Evolutionary conservation across 1,140 invertebrate genomes (phyloP).

Genomic region (Idris sp.): DNA sequence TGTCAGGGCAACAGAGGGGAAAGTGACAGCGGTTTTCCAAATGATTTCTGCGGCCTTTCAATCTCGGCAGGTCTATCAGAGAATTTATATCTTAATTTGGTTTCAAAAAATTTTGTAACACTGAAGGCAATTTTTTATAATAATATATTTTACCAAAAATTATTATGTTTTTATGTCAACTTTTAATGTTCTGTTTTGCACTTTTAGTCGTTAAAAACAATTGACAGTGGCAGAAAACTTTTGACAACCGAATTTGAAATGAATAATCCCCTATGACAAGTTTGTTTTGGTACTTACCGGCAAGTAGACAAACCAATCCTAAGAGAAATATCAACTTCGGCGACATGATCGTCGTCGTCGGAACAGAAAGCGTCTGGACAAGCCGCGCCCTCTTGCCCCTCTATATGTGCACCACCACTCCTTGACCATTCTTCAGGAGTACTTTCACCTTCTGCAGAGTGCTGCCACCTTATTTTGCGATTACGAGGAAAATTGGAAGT

Average conservation of each 20-base stretch:
- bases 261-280: no score
- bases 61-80: slow-evolving; percentile 41
- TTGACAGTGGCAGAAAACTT: no score
- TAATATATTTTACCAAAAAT: no score
- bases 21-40: slow-evolving; percentile 72
- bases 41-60: slow-evolving; percentile 63
- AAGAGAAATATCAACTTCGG: slow-evolving; percentile 73
- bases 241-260: no score
- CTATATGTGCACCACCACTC: slow-evolving; percentile 78
- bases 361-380: slow-evolving; percentile 77
- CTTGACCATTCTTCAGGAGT: slow-evolving; percentile 67
- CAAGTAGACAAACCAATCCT: slow-evolving; percentile 72
- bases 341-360: slow-evolving; percentile 76
- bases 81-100: slow-evolving; percentile 48
- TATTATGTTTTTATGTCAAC: no score
- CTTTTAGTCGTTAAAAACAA: no score
- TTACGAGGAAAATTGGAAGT: slow-evolving; percentile 8
- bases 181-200: no score
- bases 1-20: slow-evolving; percentile 74
- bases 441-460: slow-evolving; percentile 77
- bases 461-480: slow-evolving; percentile 72
- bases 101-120: no score
- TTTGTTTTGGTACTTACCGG: slow-evolving; percentile 72
- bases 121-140: no score
- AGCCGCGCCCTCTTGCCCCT: slow-evolving; percentile 79